phyloP scores from a whole-genome alignment of 1,140 invertebrate species.

The Propsilocerus akamusi region DNA sequence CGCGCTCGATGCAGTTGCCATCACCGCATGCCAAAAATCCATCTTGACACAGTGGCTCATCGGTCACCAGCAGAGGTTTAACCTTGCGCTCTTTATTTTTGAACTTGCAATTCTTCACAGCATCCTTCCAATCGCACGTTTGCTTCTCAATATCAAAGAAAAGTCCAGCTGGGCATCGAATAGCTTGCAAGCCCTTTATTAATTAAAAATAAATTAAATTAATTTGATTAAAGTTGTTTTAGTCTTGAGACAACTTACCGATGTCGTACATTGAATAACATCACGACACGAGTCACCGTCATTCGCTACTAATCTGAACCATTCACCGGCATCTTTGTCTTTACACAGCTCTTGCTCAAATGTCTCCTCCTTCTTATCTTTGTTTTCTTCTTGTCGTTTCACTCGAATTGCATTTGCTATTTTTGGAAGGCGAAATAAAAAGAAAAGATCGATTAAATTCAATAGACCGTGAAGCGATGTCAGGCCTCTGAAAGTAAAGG shows the following conservation, averaged over 20 bases:
- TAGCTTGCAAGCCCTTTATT: conserved; percentile 68
- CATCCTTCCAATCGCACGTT: conserved; percentile 88
- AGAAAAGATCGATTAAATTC: background rate
- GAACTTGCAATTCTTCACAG: conserved; percentile 82
- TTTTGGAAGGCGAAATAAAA: conserved; percentile 15
- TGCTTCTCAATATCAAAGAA: conserved; percentile 93
- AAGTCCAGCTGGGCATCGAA: conserved; percentile 79
- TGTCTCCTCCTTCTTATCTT: conserved; percentile 54
- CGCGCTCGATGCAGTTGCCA: conserved; percentile 67
- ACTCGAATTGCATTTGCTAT: conserved; percentile 31
- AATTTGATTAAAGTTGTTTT: background rate
- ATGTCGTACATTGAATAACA: conserved; percentile 88
- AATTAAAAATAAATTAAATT: conserved; percentile 4
- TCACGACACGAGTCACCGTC: conserved; percentile 86
- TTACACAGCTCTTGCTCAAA: conserved; percentile 79
- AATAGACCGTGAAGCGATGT: too few relatives aligned
- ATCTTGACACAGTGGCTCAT: conserved; percentile 78
- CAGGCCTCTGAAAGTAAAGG: too few relatives aligned
- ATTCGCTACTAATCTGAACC: conserved; percentile 76
- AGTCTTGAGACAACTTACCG: conserved; percentile 34
- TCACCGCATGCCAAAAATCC: conserved; percentile 75
- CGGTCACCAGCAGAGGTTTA: conserved; percentile 74
- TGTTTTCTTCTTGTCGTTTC: conserved; percentile 33
- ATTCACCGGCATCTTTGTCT: conserved; percentile 88
- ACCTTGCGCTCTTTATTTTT: conserved; percentile 82